Evolutionary conservation across 2,888 invertebrate genomes (phyloP), one percentile per base, ranked within the genome.

Genomic region (Xestoiulus laeticollis): DNA sequence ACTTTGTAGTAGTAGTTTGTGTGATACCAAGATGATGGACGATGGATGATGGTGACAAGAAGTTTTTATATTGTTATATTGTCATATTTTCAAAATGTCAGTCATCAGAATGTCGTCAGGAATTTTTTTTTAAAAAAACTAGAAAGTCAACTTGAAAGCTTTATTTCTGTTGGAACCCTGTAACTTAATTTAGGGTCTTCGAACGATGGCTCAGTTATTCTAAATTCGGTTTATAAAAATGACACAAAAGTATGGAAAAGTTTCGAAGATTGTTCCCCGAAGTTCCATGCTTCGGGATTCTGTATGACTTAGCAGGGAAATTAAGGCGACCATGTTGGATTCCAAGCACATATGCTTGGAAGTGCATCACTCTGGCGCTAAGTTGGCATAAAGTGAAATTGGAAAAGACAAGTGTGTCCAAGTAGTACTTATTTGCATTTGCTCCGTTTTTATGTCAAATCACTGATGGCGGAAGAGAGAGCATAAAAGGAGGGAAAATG

Each of bases 301-400:
- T 22, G 53, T 16, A 19, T 4, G 53, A n/a, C n/a, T n/a, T n/a
- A n/a, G n/a, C n/a, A n/a, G 22, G 59, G 59, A 59, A 59, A 59
- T 59, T 59, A 22, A 59, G 59, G 59, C 59, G 59, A 22, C 59
- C 59, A 59, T 59, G n/a, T 59, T 59, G 59, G 59, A 22, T 19
- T n/a, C n/a, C 19, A n/a, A n/a, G n/a, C n/a, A n/a, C 59, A 59
- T 59, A 59, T 59, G 59, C 59, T n/a, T n/a, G n/a, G 22, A 59
- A 59, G 59, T 59, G 59, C 59, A 59, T 59, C 59, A n/a, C 59
- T 19, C 59, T 59, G 59, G n/a, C 16, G n/a, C 59, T n/a, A 59
- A 59, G n/a, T 59, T 59, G 59, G 59, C 59, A 59, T 59, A 59
- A 59, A 59, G 59, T 59, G 59, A 59, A 59, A 59, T 59, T 59